These are phyloP conservation scores for Enteromius treurensis DNA, from an alignment of 2,797 vertebrate species.

Conservation along the genomic window DNA sequence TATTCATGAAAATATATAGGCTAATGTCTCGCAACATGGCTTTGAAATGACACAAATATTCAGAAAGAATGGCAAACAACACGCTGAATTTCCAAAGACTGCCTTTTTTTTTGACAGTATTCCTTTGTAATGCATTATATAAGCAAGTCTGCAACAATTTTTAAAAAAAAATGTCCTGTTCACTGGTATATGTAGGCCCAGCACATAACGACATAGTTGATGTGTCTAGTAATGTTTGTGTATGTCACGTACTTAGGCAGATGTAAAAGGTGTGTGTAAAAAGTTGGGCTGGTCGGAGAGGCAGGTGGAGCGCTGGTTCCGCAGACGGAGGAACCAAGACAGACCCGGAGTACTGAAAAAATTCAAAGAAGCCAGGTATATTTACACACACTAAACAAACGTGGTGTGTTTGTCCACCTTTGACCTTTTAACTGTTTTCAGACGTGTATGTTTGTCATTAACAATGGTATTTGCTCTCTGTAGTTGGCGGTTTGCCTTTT, in stretches of 20 bases:
- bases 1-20: slow-evolving; percentile 13
- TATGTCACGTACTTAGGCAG: slow-evolving; percentile 70
- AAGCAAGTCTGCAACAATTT: too few species aligned
- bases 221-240: slow-evolving; percentile 17
- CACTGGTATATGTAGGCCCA: not conserved
- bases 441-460: slow-evolving; percentile 30
- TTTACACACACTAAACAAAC: slow-evolving; percentile 21
- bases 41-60: not conserved
- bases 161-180: not conserved
- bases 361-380: slow-evolving; percentile 89
- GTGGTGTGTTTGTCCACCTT: not conserved
- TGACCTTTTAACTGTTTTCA: not conserved
- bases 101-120: too few species aligned
- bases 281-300: slow-evolving; percentile 84
- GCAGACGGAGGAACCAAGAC: slow-evolving; percentile 85
- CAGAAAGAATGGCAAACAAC: not conserved
- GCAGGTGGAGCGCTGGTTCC: slow-evolving; percentile 88
- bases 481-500: slow-evolving; percentile 94
- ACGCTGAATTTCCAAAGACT: not conserved
- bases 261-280: slow-evolving; percentile 86
- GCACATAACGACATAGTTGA: not conserved
- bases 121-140: not conserved
- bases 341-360: slow-evolving; percentile 84
- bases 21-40: not conserved
- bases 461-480: slow-evolving; percentile 63